Percentiles rank a stretch among this genome's conserved stretches.
Conservation (phyloP, 1,140 invertebrate genomes). For the Ceratitis capitata region DNA sequence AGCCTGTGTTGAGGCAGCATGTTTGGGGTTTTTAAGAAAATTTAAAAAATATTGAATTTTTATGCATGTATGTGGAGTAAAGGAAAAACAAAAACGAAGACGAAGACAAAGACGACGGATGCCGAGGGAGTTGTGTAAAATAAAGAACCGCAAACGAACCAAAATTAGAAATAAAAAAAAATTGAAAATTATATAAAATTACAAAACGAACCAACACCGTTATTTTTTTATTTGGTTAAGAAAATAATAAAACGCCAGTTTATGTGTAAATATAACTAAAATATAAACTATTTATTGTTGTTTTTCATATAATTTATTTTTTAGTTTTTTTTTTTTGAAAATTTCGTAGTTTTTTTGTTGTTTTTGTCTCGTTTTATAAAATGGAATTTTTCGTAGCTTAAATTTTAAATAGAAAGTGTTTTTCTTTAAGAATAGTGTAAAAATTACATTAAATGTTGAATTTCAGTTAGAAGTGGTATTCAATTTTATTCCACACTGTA, state of each 20-base stretch:
- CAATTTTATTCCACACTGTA: not conserved
- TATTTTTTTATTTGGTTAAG: not conserved
- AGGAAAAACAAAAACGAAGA: not conserved
- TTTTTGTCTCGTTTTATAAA: constrained; percentile 18
- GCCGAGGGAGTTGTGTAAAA: not conserved
- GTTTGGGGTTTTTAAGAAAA: not conserved
- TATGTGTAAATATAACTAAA: constrained; percentile 32
- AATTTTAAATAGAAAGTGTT: constrained; percentile 15
- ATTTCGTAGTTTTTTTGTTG: constrained; percentile 28
- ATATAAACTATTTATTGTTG: constrained; percentile 19
- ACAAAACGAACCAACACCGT: constrained; percentile 3
- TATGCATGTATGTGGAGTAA: not conserved
- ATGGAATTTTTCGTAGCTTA: constrained; percentile 30
- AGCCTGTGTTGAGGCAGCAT: constrained; percentile 44
- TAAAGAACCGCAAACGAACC: not conserved
- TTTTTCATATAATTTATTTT: constrained; percentile 41
- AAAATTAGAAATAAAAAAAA: not conserved
- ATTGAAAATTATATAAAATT: not conserved
- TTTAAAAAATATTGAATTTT: not conserved
- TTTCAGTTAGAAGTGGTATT: not conserved
- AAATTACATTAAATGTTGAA: constrained; percentile 9
- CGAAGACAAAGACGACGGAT: not conserved
- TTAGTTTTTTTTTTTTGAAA: constrained; percentile 28
- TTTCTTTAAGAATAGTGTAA: not conserved
- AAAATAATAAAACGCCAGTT: not conserved